Conservation (phyloP, 2,113 vertebrate species). For the Aptenodytes patagonicus region DNA sequence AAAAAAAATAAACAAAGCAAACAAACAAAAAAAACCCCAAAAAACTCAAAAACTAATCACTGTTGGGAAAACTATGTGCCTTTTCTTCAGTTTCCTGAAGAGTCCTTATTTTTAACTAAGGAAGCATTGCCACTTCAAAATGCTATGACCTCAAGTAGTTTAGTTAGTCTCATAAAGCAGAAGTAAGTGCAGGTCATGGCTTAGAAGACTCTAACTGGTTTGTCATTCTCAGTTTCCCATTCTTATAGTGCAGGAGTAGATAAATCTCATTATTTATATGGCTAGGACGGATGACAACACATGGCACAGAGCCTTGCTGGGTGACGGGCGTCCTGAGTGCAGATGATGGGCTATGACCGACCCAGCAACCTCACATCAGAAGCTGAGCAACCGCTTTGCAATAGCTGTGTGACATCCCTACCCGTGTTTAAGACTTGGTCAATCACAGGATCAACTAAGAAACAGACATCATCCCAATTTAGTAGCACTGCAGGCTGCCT, state of each 20-base stretch:
- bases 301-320: not conserved
- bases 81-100: slow-evolving; percentile 7
- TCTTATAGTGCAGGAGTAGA: not conserved
- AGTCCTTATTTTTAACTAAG: slow-evolving; percentile 15
- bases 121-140: not conserved
- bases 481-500: not conserved
- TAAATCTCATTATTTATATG: not conserved
- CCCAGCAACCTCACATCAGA: not conserved
- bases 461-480: not conserved
- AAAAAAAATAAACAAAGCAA: not conserved
- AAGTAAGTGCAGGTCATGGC: not conserved
- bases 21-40: not conserved
- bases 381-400: not conserved
- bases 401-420: not conserved
- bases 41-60: not conserved
- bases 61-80: not conserved
- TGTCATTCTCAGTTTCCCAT: not conserved
- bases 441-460: not conserved
- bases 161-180: not conserved
- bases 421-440: not conserved
- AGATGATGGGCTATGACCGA: not conserved
- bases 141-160: not conserved
- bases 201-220: not conserved
- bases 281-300: not conserved
- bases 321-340: not conserved